These are phyloP conservation scores for Sebastes goodei DNA, from an alignment of 2,797 vertebrate species.

Conservation along the genomic window DNA sequence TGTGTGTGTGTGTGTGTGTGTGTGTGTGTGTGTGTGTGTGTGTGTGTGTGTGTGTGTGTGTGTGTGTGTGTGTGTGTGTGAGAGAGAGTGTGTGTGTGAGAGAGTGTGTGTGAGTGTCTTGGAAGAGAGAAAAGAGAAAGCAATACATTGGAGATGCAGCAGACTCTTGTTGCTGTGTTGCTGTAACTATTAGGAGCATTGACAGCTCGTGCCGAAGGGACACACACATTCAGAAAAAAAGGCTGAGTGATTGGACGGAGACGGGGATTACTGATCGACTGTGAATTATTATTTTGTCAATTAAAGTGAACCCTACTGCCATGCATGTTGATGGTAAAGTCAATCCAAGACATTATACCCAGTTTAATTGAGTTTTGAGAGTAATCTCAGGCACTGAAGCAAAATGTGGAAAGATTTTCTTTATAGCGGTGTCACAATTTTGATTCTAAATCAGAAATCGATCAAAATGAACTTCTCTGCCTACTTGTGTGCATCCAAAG, in stretches of 20 bases:
- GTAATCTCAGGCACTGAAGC: neutral
- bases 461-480: too few species aligned
- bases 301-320: neutral
- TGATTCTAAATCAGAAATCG: too few species aligned
- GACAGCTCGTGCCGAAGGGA: neutral
- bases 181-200: constrained; percentile 1
- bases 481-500: too few species aligned
- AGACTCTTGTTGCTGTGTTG: neutral
- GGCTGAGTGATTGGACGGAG: neutral
- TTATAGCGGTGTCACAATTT: too few species aligned
- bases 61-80: neutral
- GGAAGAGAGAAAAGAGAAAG: neutral
- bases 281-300: neutral
- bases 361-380: neutral
- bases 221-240: neutral
- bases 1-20: neutral
- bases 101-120: neutral
- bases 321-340: neutral
- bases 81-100: too few species aligned
- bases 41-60: neutral
- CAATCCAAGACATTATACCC: neutral
- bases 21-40: neutral
- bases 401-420: neutral
- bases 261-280: neutral
- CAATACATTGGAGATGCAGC: neutral